These are phyloP conservation scores for Lepus oiostolus DNA, from an alignment of 2,797 vertebrate species.

Conservation along the genomic window DNA sequence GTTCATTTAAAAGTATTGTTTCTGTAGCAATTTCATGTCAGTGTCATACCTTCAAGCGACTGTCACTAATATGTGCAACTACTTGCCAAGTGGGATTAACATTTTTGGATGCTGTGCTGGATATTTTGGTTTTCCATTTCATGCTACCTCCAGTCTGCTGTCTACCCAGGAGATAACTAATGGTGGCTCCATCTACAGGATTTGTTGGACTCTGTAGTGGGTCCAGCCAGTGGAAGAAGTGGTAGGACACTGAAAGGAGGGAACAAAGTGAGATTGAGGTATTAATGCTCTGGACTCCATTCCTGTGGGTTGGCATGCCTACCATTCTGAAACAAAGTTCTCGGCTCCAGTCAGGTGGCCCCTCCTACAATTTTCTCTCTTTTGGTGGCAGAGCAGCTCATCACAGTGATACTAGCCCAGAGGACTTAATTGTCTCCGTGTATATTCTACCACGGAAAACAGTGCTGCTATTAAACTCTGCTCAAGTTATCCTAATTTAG, in stretches of 20 bases:
- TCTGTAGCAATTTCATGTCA: neutral
- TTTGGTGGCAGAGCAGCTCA: neutral
- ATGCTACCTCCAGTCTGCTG: neutral
- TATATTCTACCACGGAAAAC: neutral
- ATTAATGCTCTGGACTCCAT: neutral
- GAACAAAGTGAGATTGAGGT: neutral
- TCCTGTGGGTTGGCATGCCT: neutral
- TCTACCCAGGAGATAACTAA: neutral
- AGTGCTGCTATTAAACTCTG: neutral
- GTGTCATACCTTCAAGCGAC: neutral
- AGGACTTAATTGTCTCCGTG: neutral
- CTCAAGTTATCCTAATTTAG: constrained; percentile 13
- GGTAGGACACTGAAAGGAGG: neutral
- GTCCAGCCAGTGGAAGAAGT: neutral
- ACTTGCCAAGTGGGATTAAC: neutral
- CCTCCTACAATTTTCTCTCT: neutral
- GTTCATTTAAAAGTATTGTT: constrained; percentile 42
- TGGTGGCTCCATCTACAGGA: neutral
- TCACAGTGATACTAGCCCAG: neutral
- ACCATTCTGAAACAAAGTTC: neutral
- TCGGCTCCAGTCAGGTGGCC: neutral
- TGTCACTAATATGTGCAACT: neutral
- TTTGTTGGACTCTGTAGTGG: neutral
- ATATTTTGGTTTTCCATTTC: neutral
- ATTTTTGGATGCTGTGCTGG: neutral